Evolutionary conservation across 2,888 invertebrate genomes (phyloP), one percentile per base, ranked within the genome.

Genomic region (Acleris emargana): DNA sequence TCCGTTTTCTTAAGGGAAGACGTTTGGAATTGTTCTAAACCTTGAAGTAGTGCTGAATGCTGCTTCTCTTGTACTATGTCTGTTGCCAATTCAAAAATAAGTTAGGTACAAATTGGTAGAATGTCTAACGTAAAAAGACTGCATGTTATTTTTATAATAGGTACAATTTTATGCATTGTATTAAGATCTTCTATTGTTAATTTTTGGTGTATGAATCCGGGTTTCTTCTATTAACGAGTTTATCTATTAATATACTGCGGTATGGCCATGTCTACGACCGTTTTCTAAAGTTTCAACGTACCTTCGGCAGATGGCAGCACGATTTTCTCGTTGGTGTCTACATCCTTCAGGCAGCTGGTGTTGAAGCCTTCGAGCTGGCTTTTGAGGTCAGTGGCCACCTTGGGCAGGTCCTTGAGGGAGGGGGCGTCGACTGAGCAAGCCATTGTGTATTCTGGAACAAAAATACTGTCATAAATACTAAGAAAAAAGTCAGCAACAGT

Each of bases 281-380:
- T 32, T 32, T 6, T 20, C 22, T 45, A 60, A 25, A 43, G 17
- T 45, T 51, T 13, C 22, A 38, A 68, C 70, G 71, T 91, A 98
- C 98, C 98, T 96, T 98, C 97, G 75, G 98, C 97, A 51, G 98
- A 97, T 67, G 99, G 99, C 78, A 99, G 94, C 69, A 98, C 94
- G 68, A 97, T 97, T 89, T 99, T 99, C 86, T 98, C 98, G 73
- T 96, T 95, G 64, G 98, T 98, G 76, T 96, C 96, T 9, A 97
- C 97, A 82, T 97, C 97, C 84, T 97, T 97, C 87, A 99, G 94
- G 80, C 96, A 96, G 80, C 95, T 95, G 68, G 96, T 95, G 88
- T 97, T 97, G 94, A 99, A 99, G 58, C 96, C 96, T 89, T 97
- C 97, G 77, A 99, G 94, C 93, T 98, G 97, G 83, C 95, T 96